A percentile compares a stretch with the other conserved stretches of the same genome.
These are phyloP conservation scores for Micrasema longulum DNA, from an alignment of 1,140 invertebrate species.

Conservation along the genomic window DNA sequence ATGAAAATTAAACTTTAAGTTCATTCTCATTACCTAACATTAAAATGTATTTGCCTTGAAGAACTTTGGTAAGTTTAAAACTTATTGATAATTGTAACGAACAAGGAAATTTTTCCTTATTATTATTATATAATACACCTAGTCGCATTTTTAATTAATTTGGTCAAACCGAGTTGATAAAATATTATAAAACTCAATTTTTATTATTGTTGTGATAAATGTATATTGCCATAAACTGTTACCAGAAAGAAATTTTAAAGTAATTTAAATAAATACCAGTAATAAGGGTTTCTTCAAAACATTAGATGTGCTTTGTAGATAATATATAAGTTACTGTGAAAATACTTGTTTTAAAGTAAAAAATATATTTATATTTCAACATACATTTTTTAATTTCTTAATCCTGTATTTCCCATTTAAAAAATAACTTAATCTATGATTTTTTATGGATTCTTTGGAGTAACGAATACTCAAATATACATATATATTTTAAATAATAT, in stretches of 20 bases:
- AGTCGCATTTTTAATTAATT: conserved; percentile 28
- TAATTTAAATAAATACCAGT: neutral
- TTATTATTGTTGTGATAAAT: conserved; percentile 38
- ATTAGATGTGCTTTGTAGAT: conserved; percentile 43
- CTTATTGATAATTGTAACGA: no score
- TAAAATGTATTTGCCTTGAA: no score
- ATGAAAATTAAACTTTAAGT: no score
- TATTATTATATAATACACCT: neutral
- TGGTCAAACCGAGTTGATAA: conserved; percentile 32
- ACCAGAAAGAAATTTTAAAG: conserved; percentile 24
- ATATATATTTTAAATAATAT: no score
- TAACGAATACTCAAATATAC: no score
- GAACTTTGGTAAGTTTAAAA: no score
- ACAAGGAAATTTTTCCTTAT: neutral
- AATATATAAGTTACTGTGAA: conserved; percentile 36
- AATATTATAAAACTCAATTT: conserved; percentile 12
- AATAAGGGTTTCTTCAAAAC: conserved; percentile 1
- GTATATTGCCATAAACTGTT: conserved; percentile 44
- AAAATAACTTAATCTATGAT: no score
- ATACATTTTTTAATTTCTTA: neutral
- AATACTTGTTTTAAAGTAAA: conserved; percentile 41
- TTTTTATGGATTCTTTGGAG: no score
- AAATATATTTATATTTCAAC: conserved; percentile 25
- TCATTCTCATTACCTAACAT: no score
- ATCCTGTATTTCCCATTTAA: no score